Evolutionary conservation across 2,888 invertebrate genomes (phyloP), one percentile per base, ranked within the genome.

Genomic region (Xanthia icteritia): DNA sequence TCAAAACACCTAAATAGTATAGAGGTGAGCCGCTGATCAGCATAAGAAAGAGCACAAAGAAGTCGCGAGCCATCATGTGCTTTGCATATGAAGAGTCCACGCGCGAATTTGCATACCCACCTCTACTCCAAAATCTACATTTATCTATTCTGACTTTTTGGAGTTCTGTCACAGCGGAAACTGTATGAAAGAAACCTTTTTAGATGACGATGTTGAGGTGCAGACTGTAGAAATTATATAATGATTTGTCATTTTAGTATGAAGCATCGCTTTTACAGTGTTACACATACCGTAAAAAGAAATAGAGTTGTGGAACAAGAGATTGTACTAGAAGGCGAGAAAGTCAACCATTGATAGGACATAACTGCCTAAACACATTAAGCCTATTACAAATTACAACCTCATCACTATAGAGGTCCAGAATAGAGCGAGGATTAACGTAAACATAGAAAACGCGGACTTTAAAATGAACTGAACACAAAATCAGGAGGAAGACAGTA

Each of bases 61-160:
- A 89, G 92, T 90, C 92, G 92, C 93, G 92, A 92, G 91, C 91
- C 92, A 94, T 93, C 92, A 92, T 91, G 89, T 87, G 90, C 91
- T 96, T 95, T 94, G 94, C 96, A 96, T 96, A 95, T 94, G 95
- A 95, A 96, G 93, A 94, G 94, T 94, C 95, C 96, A 96, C 96
- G 95, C 94, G 96, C 92, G 91, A 89, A 95, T 96, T 96, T 94
- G 91, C 95, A 96, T 96, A 95, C 90, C 88, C 92, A 91, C 92
- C 92, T 92, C 90, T 92, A 92, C 91, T 93, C 94, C 91, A 90
- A 94, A 93, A 94, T 92, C 90, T 92, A 92, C 90, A 90, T 91
- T 89, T 94, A 93, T 95, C 95, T 93, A 93, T 92, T 89, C 90
- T 86, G 87, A 76, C 79, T 84, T 89, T 88, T 85, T 85, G 76